phyloP scores from a whole-genome alignment of 2,888 invertebrate species.

The Tuta absoluta region DNA sequence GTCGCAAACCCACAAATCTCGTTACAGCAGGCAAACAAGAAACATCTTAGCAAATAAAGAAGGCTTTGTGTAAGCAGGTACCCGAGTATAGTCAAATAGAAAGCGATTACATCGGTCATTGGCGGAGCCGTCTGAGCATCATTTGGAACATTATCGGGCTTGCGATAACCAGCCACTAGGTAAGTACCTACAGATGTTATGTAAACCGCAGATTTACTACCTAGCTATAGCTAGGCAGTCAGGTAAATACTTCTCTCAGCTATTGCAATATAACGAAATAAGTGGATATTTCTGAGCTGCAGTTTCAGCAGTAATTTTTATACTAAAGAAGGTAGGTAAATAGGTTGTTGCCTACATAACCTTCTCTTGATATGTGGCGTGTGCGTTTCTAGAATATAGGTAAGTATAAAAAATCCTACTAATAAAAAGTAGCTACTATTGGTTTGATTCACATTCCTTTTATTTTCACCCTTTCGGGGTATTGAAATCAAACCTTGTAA shows the following conservation, averaged over 20 bases:
- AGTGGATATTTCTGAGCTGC: too few species aligned
- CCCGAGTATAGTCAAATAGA: slow-evolving; percentile 29
- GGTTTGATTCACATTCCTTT: too few species aligned
- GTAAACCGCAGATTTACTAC: slow-evolving; percentile 8
- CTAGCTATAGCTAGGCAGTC: neutral
- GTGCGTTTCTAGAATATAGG: too few species aligned
- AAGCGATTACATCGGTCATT: slow-evolving; percentile 30
- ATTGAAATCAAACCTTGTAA: too few species aligned
- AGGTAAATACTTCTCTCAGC: neutral
- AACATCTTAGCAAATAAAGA: slow-evolving; percentile 21
- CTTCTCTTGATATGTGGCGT: too few species aligned
- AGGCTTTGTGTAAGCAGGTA: slow-evolving; percentile 16
- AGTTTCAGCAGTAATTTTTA: too few species aligned
- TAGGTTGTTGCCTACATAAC: too few species aligned
- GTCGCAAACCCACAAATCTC: neutral
- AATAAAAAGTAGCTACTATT: too few species aligned
- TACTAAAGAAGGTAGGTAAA: too few species aligned
- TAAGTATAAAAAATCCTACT: too few species aligned
- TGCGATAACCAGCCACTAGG: slow-evolving; percentile 21
- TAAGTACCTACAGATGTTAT: neutral
- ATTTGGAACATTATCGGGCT: slow-evolving; percentile 26
- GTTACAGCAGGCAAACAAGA: slow-evolving; percentile 12
- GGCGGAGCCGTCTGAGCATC: slow-evolving; percentile 2
- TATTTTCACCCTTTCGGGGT: too few species aligned
- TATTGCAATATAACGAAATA: neutral